Evolutionary conservation across 2,888 invertebrate species (phyloP).

Genomic region (Gnatocerus cornutus): DNA sequence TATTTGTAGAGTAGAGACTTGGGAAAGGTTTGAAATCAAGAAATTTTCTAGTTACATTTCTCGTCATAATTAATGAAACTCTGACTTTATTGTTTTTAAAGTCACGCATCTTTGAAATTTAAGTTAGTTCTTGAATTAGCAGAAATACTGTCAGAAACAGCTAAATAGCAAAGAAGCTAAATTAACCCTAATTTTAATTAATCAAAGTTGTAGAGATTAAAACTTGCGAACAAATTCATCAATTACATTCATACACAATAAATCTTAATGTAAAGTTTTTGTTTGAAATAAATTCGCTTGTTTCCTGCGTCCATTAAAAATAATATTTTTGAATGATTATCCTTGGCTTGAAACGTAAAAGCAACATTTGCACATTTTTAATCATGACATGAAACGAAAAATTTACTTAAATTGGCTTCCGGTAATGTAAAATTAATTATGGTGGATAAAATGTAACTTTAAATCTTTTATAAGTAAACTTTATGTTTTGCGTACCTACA

Average conservation of each 20-base stretch:
- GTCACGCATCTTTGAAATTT: conserved; percentile 15
- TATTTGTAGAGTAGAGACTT: conserved; percentile 28
- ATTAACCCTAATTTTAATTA: conserved; percentile 48
- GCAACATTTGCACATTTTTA: conserved; percentile 20
- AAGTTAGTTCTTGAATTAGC: not conserved
- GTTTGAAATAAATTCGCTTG: conserved; percentile 30
- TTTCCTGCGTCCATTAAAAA: conserved; percentile 36
- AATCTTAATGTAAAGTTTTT: conserved; percentile 40
- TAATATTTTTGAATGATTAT: conserved; percentile 40
- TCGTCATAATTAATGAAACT: conserved; percentile 34
- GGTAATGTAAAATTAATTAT: conserved; percentile 20
- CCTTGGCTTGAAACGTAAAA: not conserved
- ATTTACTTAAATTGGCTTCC: conserved; percentile 35
- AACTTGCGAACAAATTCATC: conserved; percentile 45
- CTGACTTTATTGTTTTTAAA: conserved; percentile 13
- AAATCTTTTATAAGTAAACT: not conserved
- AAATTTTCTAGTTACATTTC: conserved; percentile 25
- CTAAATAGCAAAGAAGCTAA: conserved; percentile 37
- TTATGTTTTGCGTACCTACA: conserved; percentile 18
- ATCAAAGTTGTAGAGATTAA: conserved; percentile 45
- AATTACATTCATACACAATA: conserved; percentile 44
- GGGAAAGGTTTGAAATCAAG: conserved; percentile 14
- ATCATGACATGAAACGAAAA: conserved; percentile 30
- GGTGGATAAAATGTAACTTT: conserved; percentile 6
- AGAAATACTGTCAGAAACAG: conserved; percentile 41